A percentile compares a stretch with the other conserved stretches of the same genome.
Conservation (phyloP, 2,888 invertebrate species). For the Theristus sp. region DNA sequence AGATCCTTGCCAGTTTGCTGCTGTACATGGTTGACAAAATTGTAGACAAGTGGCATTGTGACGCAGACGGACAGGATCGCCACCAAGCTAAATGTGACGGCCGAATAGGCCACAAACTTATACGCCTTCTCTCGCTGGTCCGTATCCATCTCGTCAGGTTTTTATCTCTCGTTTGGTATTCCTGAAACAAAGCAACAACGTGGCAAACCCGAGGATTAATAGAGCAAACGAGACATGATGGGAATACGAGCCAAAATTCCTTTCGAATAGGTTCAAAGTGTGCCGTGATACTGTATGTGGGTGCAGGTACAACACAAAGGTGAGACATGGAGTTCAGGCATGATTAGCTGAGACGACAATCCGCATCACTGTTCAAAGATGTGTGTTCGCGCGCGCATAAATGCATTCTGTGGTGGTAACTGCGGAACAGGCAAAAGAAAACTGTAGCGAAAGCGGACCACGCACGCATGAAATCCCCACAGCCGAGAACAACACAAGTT, state of each 20-base stretch:
- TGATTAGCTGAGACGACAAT: too few species aligned
- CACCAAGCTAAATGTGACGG: conserved; percentile 25
- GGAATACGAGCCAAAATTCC: too few species aligned
- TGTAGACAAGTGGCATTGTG: conserved; percentile 27
- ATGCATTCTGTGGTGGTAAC: too few species aligned
- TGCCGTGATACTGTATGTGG: too few species aligned
- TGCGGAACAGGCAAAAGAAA: too few species aligned
- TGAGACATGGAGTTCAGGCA: too few species aligned
- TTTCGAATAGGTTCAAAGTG: too few species aligned
- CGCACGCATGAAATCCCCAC: not conserved
- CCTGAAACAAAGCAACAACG: not conserved
- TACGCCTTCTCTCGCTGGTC: conserved; percentile 24
- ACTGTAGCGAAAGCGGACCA: not conserved
- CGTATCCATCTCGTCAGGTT: conserved; percentile 3
- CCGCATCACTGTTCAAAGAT: not conserved
- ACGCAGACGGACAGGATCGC: conserved; percentile 25
- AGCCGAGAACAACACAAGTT: not conserved
- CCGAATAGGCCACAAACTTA: conserved; percentile 26
- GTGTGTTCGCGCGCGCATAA: not conserved
- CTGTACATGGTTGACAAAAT: conserved; percentile 26
- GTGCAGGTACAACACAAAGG: too few species aligned
- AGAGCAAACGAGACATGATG: not conserved
- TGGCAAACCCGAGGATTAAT: not conserved
- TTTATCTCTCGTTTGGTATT: not conserved
- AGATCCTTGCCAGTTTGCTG: conserved; percentile 25